Conservation (phyloP, 2,888 invertebrate species). For the Phyto melanocephala region DNA sequence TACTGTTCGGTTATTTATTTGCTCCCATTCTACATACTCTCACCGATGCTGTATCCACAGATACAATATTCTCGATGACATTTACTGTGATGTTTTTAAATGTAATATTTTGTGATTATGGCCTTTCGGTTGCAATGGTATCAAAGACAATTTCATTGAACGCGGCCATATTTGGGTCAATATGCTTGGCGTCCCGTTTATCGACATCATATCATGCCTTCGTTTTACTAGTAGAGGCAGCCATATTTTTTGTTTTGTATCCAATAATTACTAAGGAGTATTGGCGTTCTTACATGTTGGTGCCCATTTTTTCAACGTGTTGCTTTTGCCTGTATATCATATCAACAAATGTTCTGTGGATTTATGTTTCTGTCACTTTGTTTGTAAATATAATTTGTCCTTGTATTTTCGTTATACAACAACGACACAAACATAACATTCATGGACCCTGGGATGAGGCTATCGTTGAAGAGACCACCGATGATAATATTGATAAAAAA, state of each 20-base stretch:
- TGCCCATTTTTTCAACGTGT: constrained; percentile 80
- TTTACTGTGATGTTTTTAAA: constrained; percentile 92
- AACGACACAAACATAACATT: constrained; percentile 92
- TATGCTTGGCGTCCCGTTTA: constrained; percentile 95
- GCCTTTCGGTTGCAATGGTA: constrained; percentile 89
- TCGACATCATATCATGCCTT: constrained; percentile 92
- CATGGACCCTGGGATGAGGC: constrained; percentile 99
- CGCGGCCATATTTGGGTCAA: constrained; percentile 95
- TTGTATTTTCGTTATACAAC: constrained; percentile 86
- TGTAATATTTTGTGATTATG: constrained; percentile 95
- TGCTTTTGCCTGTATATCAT: constrained; percentile 81
- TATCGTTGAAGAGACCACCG: constrained; percentile 82
- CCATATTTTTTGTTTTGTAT: constrained; percentile 92
- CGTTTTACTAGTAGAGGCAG: constrained; percentile 92
- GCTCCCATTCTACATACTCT: constrained; percentile 96
- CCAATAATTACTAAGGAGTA: constrained; percentile 87
- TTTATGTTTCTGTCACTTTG: constrained; percentile 82
- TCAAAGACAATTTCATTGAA: constrained; percentile 95
- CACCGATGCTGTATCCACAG: constrained; percentile 97
- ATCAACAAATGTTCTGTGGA: constrained; percentile 81
- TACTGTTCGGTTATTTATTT: constrained; percentile 91
- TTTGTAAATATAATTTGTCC: constrained; percentile 88
- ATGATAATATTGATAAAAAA: constrained; percentile 67
- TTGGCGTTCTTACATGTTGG: constrained; percentile 81
- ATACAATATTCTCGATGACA: constrained; percentile 97